Conservation (phyloP, 2,113 vertebrate species). For the Lophius piscatorius region DNA sequence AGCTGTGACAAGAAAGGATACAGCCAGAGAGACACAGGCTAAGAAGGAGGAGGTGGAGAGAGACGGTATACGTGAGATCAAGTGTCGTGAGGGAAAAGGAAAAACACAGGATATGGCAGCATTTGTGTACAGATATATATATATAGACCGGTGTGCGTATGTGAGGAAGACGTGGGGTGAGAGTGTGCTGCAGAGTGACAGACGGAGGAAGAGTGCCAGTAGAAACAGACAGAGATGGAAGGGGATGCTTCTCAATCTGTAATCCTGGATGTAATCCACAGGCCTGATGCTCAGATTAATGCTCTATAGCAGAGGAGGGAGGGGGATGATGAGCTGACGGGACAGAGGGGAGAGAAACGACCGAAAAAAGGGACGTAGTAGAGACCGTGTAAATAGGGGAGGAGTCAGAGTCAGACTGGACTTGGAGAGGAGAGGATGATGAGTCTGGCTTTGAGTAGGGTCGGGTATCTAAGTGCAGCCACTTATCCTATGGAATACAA, state of each 20-base stretch:
- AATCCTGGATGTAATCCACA: conserved; percentile 83
- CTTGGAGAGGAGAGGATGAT: conserved; percentile 46
- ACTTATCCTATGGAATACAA: background rate
- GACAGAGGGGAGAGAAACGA: conserved; percentile 63
- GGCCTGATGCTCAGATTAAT: conserved; percentile 82
- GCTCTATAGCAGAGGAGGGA: conserved; percentile 59
- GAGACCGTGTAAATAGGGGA: conserved; percentile 35
- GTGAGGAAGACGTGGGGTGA: conserved; percentile 23
- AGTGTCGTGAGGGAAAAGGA: conserved; percentile 34
- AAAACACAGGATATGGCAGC: conserved; percentile 13
- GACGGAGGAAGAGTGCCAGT: conserved; percentile 56
- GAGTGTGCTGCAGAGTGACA: conserved; percentile 50
- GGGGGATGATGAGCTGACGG: conserved; percentile 28
- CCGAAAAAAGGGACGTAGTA: conserved; percentile 51
- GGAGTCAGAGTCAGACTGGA: conserved; percentile 26
- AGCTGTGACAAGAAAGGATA: conserved; percentile 52
- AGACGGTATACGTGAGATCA: conserved; percentile 45
- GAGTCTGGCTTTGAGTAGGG: conserved; percentile 20
- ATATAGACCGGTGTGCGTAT: background rate
- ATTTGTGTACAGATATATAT: background rate
- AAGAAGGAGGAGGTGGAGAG: conserved; percentile 24
- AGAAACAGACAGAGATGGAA: conserved; percentile 60
- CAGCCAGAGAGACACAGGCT: conserved; percentile 38
- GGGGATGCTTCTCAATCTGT: conserved; percentile 77
- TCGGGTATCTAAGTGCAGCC: conserved; percentile 13